These are phyloP conservation scores for Cantharis lateralis DNA, from an alignment of 2,888 invertebrate species.

Conservation along the genomic window DNA sequence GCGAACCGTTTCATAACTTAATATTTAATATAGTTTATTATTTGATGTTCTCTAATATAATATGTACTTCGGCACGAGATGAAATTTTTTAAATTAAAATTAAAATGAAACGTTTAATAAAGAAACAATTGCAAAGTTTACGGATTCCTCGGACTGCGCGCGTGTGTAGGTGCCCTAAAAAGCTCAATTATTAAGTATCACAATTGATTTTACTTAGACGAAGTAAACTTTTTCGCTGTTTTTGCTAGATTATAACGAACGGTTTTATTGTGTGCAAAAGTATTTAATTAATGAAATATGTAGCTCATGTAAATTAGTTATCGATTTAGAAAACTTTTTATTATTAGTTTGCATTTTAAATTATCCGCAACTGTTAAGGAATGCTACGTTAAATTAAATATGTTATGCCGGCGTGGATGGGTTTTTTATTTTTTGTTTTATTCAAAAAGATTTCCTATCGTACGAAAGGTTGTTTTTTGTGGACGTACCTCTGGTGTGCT, in stretches of 20 bases:
- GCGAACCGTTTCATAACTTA: slow-evolving; percentile 1
- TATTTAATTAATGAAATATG: not conserved
- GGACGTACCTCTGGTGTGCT: not conserved
- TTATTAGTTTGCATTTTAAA: not conserved
- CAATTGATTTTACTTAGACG: not conserved
- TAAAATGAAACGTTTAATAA: not conserved
- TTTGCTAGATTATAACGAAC: not conserved
- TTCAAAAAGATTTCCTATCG: not conserved
- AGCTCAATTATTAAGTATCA: not conserved
- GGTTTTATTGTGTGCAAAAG: not conserved
- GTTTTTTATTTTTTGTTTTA: not conserved
- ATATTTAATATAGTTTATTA: not conserved
- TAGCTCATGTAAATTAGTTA: not conserved
- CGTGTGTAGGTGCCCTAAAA: not conserved
- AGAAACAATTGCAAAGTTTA: not conserved
- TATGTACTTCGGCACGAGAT: not conserved
- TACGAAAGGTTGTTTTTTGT: not conserved
- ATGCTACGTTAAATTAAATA: not conserved
- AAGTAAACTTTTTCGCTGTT: not conserved
- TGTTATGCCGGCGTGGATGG: not conserved
- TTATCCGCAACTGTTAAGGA: not conserved
- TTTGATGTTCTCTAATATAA: not conserved
- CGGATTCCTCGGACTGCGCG: not conserved
- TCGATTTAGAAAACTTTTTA: not conserved
- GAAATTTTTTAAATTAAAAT: not conserved